A percentile compares a stretch with the other conserved stretches of the same genome.
Evolutionary conservation across 2,888 invertebrate genomes (phyloP).

Genomic region (Drosophila paramelanica): DNA sequence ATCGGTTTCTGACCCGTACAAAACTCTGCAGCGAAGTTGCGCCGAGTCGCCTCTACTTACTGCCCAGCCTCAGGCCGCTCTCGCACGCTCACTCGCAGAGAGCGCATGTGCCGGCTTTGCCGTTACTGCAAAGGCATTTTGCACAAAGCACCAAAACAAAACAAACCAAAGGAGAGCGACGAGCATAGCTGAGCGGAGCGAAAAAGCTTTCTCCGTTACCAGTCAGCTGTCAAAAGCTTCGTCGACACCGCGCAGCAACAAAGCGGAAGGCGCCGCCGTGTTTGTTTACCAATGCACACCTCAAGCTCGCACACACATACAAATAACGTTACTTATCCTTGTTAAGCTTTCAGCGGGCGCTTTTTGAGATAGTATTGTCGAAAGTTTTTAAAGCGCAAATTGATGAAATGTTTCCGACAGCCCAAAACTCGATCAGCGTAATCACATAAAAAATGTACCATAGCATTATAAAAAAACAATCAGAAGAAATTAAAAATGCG

Average conservation of each 20-base stretch:
- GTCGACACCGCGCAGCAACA: conserved; percentile 24
- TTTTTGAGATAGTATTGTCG: background rate
- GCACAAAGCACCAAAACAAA: conserved; percentile 54
- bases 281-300: conserved; percentile 46
- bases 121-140: conserved; percentile 48
- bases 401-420: background rate
- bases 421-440: no score
- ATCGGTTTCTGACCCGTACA: conserved; percentile 72
- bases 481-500: no score
- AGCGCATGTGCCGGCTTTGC: conserved; percentile 57
- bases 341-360: conserved; percentile 22
- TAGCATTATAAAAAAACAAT: no score
- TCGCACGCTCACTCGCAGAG: conserved; percentile 10
- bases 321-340: conserved; percentile 2
- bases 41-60: conserved; percentile 50
- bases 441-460: no score
- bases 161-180: conserved; percentile 49
- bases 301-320: background rate
- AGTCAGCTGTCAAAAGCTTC: conserved; percentile 68
- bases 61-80: conserved; percentile 43
- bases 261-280: conserved; percentile 15
- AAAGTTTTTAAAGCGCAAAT: background rate
- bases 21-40: conserved; percentile 78
- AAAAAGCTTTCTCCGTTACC: conserved; percentile 57
- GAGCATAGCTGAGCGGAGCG: conserved; percentile 18